A percentile compares a stretch with the other conserved stretches of the same genome.
phyloP scores from a whole-genome alignment of 1,140 invertebrate species.

The Palaemon carinicauda region DNA sequence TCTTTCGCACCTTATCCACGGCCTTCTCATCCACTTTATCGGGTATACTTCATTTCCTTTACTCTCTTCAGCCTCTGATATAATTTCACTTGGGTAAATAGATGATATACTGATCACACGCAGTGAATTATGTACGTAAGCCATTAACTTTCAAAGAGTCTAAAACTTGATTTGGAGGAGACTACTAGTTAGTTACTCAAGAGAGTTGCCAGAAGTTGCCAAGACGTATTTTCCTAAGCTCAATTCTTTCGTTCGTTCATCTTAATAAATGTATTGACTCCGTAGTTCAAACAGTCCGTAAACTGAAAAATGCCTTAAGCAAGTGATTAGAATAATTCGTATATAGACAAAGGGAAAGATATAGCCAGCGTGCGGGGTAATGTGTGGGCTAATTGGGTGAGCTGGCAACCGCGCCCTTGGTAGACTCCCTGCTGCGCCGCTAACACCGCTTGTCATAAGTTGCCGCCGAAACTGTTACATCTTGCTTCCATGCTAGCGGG shows the following conservation, averaged over 20 bases:
- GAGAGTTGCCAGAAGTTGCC: neutral
- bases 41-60: too few relatives aligned
- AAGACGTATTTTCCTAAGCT: neutral
- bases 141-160: constrained; percentile 38
- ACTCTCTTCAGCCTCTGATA: neutral
- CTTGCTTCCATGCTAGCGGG: constrained; percentile 43
- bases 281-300: too few relatives aligned
- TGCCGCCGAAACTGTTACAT: constrained; percentile 43
- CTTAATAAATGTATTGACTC: too few relatives aligned
- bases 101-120: constrained; percentile 32
- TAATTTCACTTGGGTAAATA: neutral
- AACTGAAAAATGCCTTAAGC: too few relatives aligned
- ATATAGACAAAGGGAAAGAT: neutral
- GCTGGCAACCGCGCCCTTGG: constrained; percentile 23
- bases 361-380: neutral
- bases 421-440: constrained; percentile 46
- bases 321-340: too few relatives aligned
- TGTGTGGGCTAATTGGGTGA: neutral
- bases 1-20: neutral
- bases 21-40: neutral
- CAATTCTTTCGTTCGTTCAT: neutral
- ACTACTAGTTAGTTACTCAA: too few relatives aligned
- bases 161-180: constrained; percentile 44
- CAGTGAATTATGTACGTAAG: constrained; percentile 45
- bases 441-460: constrained; percentile 54